These are phyloP conservation scores for Diachasma alloeum DNA, from an alignment of 1,140 invertebrate genomes.

Conservation along the genomic window DNA sequence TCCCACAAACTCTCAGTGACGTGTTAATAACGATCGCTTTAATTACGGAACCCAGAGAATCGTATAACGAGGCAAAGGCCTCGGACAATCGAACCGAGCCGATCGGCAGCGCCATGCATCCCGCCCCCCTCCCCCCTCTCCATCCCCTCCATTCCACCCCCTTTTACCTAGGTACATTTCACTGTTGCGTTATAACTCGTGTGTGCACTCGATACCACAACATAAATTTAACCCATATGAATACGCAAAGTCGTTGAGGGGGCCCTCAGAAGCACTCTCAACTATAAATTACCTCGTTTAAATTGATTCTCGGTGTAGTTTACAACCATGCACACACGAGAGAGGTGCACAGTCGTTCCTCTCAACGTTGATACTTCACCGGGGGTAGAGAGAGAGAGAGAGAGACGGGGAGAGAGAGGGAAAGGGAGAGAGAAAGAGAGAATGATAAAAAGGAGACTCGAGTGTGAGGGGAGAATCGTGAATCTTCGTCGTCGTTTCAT, in stretches of 20 bases:
- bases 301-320: constrained; percentile 32
- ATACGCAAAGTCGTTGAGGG: constrained; percentile 29
- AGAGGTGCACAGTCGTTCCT: background rate
- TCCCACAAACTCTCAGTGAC: constrained; percentile 15
- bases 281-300: constrained; percentile 33
- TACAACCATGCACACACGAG: constrained; percentile 20
- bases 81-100: constrained; percentile 25
- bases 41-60: constrained; percentile 23
- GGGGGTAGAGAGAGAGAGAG: no score
- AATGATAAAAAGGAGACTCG: no score
- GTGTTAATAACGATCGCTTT: constrained; percentile 29
- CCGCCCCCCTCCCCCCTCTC: background rate
- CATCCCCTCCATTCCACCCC: background rate
- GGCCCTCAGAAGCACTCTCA: constrained; percentile 24
- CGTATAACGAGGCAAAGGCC: constrained; percentile 7
- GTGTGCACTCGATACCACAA: constrained; percentile 32
- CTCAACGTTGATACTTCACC: background rate
- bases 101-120: background rate
- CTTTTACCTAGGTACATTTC: background rate
- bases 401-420: no score
- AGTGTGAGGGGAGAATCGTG: background rate
- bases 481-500: background rate
- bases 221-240: constrained; percentile 32
- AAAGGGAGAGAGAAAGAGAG: no score
- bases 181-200: constrained; percentile 27